Percentiles rank a stretch among this genome's conserved stretches.
phyloP scores from a whole-genome alignment of 2,888 invertebrate species.

The Plagodis dolabraria region DNA sequence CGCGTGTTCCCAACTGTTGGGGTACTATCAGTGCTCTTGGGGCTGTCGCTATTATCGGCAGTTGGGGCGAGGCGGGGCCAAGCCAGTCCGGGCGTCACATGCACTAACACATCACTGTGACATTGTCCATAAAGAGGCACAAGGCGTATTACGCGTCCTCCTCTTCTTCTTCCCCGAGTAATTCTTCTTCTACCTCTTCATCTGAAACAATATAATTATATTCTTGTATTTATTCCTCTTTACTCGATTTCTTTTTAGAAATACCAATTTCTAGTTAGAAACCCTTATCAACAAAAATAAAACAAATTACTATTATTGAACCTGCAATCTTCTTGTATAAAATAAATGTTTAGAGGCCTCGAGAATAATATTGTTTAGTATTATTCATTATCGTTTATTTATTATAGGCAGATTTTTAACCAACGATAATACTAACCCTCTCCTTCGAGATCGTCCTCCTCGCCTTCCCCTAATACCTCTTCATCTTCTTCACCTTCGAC shows the following conservation, averaged over 20 bases:
- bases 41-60: conserved; percentile 57
- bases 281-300: too few relatives aligned
- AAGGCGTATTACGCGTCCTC: conserved; percentile 84
- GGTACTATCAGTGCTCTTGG: conserved; percentile 47
- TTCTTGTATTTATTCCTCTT: conserved; percentile 21
- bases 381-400: too few relatives aligned
- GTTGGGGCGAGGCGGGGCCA: conserved; percentile 82
- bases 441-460: conserved; percentile 88
- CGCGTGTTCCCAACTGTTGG: conserved; percentile 78
- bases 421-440: conserved; percentile 29
- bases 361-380: too few relatives aligned
- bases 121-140: conserved; percentile 81
- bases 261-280: background rate
- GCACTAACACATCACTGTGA: conserved; percentile 85
- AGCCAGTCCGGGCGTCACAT: conserved; percentile 78
- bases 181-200: conserved; percentile 81
- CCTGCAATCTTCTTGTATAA: too few relatives aligned
- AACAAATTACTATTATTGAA: too few relatives aligned
- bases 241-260: background rate
- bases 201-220: conserved; percentile 68
- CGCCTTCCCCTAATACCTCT: conserved; percentile 86
- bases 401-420: too few relatives aligned
- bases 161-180: conserved; percentile 81
- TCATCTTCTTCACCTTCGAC: conserved; percentile 87
- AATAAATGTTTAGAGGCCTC: too few relatives aligned